phyloP scores from a whole-genome alignment of 2,797 vertebrate species.

The Hippocampus kuda region DNA sequence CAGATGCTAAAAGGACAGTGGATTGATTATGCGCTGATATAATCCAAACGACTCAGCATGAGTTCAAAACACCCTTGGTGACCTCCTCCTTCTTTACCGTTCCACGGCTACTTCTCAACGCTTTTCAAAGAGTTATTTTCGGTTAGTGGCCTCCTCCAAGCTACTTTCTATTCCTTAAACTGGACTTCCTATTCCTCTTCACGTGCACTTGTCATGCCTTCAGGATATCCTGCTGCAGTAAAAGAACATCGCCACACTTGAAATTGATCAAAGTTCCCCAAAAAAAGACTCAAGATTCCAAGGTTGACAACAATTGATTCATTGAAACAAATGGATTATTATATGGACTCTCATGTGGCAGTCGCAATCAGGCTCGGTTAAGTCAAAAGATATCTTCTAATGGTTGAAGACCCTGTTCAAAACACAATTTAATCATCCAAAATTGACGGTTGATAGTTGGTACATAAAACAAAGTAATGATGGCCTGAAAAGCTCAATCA shows the following conservation, averaged over 20 bases:
- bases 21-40: not conserved
- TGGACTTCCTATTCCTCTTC: constrained; percentile 12
- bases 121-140: not conserved
- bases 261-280: not conserved
- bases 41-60: not conserved
- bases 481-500: not conserved
- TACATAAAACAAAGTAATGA: no score
- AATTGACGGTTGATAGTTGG: not conserved
- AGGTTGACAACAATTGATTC: not conserved
- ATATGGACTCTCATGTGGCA: not conserved
- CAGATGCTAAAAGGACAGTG: constrained; percentile 1
- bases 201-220: not conserved
- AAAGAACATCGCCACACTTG: not conserved
- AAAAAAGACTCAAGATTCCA: not conserved
- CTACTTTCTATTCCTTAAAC: constrained; percentile 37
- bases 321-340: not conserved
- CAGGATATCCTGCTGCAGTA: no score
- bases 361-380: not conserved
- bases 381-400: not conserved
- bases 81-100: not conserved
- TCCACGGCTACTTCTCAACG: not conserved
- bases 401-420: not conserved
- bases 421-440: not conserved
- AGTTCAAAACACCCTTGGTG: not conserved
- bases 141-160: not conserved